Evolutionary conservation across 2,888 invertebrate genomes (phyloP), one percentile per base, ranked within the genome.

Genomic region (Electrophaes corylata): DNA sequence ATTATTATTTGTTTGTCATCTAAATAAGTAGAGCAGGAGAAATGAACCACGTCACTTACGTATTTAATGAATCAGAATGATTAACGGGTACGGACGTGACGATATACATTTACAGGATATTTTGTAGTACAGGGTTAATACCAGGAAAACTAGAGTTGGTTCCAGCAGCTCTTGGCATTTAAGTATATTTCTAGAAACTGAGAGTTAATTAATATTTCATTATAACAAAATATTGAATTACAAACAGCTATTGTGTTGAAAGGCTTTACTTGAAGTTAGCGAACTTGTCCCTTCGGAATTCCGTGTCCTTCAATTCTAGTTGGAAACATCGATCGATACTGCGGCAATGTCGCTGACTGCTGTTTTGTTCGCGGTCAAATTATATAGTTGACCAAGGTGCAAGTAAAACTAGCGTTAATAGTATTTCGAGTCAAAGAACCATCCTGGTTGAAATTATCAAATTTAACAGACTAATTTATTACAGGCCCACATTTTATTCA

Each of bases 291-390:
- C 54, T 51, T 51, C 39, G 33, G 40, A 47, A 41, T 41, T 19
- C 31, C 23, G 51, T 66, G 72, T 69, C 71, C 71, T 74, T 71
- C 69, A 66, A 66, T 61, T 58, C 60, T 64, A 50, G 57, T 53
- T 54, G 61, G 60, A 55, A 64, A 65, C 49, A 61, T 56, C 64
- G 73, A 72, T 76, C 74, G 67, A 76, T 74, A 74, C 70, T 62
- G 69, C 70, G 71, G 62, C 67, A 71, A 62, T 60, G 63, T 63
- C 64, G 60, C 57, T 63, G 49, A 59, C 64, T 60, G 61, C 61
- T 61, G 56, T 63, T 66, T 65, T 47, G 60, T 55, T 57, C 52
- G 52, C 56, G 57, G 57, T 43, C 60, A 55, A 62, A 58, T 47
- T 37, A 39, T 50, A 53, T 57, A 57, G 57, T 56, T 40, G 48